Base-by-base conservation (phyloP, 2,113 vertebrate species). In the Vimba vimba region DNA sequence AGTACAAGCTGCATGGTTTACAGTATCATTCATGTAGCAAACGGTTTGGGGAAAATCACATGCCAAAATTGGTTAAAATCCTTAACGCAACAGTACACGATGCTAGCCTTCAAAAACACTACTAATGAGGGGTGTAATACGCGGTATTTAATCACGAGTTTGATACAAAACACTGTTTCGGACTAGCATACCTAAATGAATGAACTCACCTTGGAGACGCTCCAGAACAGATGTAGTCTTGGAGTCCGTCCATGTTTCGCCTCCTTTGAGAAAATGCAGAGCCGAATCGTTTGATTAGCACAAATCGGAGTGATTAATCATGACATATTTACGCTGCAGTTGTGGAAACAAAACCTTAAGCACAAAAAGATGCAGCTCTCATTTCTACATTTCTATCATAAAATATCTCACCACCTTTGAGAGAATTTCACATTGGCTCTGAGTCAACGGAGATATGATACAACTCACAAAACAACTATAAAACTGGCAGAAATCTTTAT, bases 261-360 rank as follows among this genome's bases (percentile, higher is more conserved):
- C 82, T 80, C 82, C 87, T 87, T 87, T 82, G 84, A 89, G 87
- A 88, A 66, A 82, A 89, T 77, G 25, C 60, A 82, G 33, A 88
- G 30, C 60, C 60, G 74, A 84, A 81, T 11, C 43, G n/a, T 79
- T 52, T 85, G 86, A 88, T 47, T 50, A 86, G 66, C 39, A 19
- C 87, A 83, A 87, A 77, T 89, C 52, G 43, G 74, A 82, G 62
- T 88, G 17, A 91, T 91, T 89, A 11, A 82, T 78, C 76, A 13
- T 90, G 90, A 88, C 83, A 88, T 84, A 79, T 88, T 90, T 87
- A 85, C 86, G 86, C 79, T 7, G 73, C 85, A 82, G 74, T 57
- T 57, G n/a, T 69, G 50, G 52, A 80, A 52, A 57, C 50, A 8
- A 89, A 85, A 80, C n/a, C 43, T 68, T 27, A 84, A 83, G 60